Evolutionary conservation across 2,797 vertebrate species (phyloP).

Genomic region (Alcedo atthis): DNA sequence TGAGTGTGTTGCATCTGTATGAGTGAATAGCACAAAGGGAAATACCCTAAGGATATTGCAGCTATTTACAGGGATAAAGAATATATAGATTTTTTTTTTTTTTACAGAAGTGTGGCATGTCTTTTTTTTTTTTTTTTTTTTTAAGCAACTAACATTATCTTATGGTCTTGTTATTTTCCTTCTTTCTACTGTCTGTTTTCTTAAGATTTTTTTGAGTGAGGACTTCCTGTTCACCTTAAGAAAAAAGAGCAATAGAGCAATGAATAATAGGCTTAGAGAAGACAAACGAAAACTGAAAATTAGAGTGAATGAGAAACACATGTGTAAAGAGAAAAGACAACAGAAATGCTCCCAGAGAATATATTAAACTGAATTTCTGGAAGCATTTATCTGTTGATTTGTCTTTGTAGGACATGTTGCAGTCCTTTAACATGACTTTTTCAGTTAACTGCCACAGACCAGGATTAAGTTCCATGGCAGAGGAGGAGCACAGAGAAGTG

Average conservation of each 20-base stretch:
- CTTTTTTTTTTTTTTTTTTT: neutral
- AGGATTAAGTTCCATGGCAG: neutral
- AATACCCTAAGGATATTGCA: neutral
- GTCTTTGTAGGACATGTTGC: neutral
- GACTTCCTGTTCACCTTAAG: neutral
- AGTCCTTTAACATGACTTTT: neutral
- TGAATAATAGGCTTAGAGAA: neutral
- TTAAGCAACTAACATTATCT: neutral
- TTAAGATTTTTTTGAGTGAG: neutral
- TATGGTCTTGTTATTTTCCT: neutral
- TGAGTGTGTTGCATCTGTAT: neutral
- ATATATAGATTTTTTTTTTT: neutral
- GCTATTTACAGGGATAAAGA: neutral
- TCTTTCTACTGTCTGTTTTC: neutral
- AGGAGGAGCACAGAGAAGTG: neutral
- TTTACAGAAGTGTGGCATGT: neutral
- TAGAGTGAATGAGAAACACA: neutral
- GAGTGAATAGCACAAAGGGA: neutral
- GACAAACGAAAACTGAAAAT: neutral
- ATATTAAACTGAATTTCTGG: neutral
- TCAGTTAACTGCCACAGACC: neutral
- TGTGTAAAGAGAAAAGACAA: neutral
- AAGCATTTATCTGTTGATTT: neutral
- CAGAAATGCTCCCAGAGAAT: neutral
- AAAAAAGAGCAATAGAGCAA: neutral